phyloP scores from a whole-genome alignment of 2,888 invertebrate genomes.

The Ariolimax columbianus region DNA sequence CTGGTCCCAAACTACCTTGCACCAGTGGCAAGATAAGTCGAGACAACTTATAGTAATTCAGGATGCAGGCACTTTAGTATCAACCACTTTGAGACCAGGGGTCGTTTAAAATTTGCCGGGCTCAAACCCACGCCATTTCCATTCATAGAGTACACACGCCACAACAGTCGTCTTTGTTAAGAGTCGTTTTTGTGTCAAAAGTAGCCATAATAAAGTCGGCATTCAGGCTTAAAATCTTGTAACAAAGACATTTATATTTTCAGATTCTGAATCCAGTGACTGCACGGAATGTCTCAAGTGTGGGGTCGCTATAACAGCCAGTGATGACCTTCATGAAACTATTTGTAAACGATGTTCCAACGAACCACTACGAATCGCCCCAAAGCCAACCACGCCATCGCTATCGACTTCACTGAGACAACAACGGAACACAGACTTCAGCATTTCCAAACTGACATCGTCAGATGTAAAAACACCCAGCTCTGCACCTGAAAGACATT shows the following conservation, averaged over 20 bases:
- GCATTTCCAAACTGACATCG: conserved; percentile 66
- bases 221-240: too few species aligned
- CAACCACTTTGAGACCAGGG: too few species aligned
- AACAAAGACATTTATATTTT: background rate
- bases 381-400: background rate
- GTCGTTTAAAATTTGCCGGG: too few species aligned
- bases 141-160: too few species aligned
- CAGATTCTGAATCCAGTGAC: conserved; percentile 47
- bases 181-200: too few species aligned
- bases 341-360: conserved; percentile 17
- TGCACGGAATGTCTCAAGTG: conserved; percentile 22
- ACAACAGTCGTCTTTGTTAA: too few species aligned
- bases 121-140: too few species aligned
- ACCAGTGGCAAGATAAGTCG: too few species aligned
- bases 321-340: background rate
- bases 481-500: background rate
- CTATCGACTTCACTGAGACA: background rate
- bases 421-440: conserved; percentile 63
- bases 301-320: background rate
- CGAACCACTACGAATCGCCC: background rate
- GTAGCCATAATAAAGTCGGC: too few species aligned
- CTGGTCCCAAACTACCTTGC: too few species aligned
- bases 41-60: too few species aligned
- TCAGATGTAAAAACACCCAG: conserved; percentile 13
- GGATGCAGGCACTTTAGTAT: too few species aligned